A percentile compares a stretch with the other conserved stretches of the same genome.
phyloP scores from a whole-genome alignment of 2,797 vertebrate genomes.

The Sebastiscus tertius region DNA sequence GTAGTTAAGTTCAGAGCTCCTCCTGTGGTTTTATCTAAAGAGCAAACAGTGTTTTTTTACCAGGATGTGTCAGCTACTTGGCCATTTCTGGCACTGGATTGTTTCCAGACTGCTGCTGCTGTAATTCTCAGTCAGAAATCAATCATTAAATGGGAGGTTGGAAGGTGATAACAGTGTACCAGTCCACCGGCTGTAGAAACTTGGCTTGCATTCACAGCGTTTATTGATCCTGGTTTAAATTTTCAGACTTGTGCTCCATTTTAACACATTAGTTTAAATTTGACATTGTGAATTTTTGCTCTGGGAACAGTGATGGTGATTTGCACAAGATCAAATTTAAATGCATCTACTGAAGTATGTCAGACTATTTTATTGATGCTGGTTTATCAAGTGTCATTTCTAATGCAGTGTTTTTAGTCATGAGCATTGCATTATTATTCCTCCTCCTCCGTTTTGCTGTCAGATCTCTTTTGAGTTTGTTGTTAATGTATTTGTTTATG shows the following conservation, averaged over 20 bases:
- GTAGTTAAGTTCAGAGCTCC: not conserved
- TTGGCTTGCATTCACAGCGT: not conserved
- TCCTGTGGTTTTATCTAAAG: constrained; percentile 4
- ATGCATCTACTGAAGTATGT: not conserved
- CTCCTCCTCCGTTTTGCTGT: not conserved
- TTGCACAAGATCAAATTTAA: constrained; percentile 18
- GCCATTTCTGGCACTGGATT: not conserved
- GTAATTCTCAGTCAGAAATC: constrained; percentile 33
- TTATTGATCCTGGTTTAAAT: constrained; percentile 10
- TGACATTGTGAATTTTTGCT: not conserved
- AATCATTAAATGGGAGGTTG: constrained; percentile 44
- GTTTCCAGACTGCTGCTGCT: constrained; percentile 31
- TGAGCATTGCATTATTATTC: not conserved
- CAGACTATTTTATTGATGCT: constrained; percentile 13
- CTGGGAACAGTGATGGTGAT: not conserved
- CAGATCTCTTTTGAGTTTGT: not conserved
- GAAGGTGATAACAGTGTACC: constrained; percentile 1
- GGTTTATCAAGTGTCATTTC: constrained; percentile 4
- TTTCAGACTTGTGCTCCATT: not conserved
- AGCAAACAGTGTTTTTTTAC: not conserved
- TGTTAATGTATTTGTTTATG: constrained; percentile 26
- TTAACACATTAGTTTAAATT: not conserved
- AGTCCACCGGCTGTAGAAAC: not conserved
- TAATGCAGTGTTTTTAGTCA: constrained; percentile 17
- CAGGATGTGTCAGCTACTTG: not conserved